Evolutionary conservation across 1,140 invertebrate species (phyloP).

Genomic region (Neodiprion virginianus): DNA sequence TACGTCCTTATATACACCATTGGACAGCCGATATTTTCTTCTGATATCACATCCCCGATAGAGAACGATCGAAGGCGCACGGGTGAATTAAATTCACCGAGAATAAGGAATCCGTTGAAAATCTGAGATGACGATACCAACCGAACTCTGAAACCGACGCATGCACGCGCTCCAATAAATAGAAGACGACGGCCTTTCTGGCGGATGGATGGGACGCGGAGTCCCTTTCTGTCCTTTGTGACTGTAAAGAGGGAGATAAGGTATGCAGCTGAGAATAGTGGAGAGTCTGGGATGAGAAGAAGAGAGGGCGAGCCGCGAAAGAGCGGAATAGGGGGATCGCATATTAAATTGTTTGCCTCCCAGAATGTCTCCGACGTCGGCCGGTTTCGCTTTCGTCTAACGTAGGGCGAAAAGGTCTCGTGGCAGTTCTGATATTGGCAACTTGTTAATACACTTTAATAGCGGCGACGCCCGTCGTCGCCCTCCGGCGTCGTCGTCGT

Average conservation of each 20-base stretch:
- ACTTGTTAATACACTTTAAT: constrained; percentile 19
- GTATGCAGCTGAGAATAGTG: constrained; percentile 3
- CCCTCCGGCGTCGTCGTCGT: background rate
- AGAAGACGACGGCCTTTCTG: background rate
- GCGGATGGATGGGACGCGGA: background rate
- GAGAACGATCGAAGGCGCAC: too few relatives aligned
- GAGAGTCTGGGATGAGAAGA: constrained; percentile 3
- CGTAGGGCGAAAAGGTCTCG: constrained; percentile 1
- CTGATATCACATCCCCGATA: too few relatives aligned
- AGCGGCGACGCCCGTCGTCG: background rate
- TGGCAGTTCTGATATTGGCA: constrained; percentile 15
- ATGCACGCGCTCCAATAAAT: background rate
- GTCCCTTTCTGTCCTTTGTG: constrained; percentile 9
- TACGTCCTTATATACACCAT: too few relatives aligned
- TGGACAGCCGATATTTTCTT: too few relatives aligned
- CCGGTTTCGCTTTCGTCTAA: too few relatives aligned
- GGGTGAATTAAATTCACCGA: too few relatives aligned
- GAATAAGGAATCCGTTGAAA: too few relatives aligned
- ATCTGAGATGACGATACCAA: too few relatives aligned
- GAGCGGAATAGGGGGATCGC: constrained; percentile 28
- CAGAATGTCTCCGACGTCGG: constrained; percentile 25
- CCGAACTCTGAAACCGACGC: background rate
- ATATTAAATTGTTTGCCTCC: constrained; percentile 50
- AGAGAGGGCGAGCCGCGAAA: constrained; percentile 6
- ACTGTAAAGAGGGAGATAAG: constrained; percentile 19